Evolutionary conservation across 2,113 vertebrate genomes (phyloP).

Genomic region (Megalops atlanticus): DNA sequence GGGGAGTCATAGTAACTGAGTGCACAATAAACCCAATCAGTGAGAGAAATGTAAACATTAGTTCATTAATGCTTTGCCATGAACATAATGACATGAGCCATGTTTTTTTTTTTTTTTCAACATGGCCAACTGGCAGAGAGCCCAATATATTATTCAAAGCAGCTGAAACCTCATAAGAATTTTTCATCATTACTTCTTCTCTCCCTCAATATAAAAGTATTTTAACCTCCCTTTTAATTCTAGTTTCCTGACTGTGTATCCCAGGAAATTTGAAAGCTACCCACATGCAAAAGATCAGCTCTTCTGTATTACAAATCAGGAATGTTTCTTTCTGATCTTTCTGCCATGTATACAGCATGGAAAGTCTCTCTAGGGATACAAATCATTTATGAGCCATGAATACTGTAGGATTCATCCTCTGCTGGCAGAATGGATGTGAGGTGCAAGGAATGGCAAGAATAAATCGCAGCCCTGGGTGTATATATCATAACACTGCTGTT

Average conservation of each 20-base stretch:
- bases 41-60: conserved; percentile 28
- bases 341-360: conserved; percentile 44
- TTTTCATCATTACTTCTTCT: conserved; percentile 19
- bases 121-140: conserved; percentile 46
- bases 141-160: conserved; percentile 47
- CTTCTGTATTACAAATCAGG: conserved; percentile 44
- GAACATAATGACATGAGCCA: conserved; percentile 47
- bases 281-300: conserved; percentile 32
- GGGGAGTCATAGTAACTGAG: too few species aligned
- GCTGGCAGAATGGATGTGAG: conserved; percentile 43
- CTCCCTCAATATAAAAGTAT: background rate
- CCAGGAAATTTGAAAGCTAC: background rate
- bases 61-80: conserved; percentile 63
- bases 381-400: conserved; percentile 60
- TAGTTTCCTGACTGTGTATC: conserved; percentile 24
- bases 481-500: conserved; percentile 56
- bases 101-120: conserved; percentile 47
- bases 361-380: conserved; percentile 51
- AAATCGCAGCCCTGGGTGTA: conserved; percentile 59
- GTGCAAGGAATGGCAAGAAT: conserved; percentile 48
- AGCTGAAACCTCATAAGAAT: conserved; percentile 53
- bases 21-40: too few species aligned
- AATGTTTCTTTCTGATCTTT: conserved; percentile 45
- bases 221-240: conserved; percentile 37
- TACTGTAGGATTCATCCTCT: conserved; percentile 48